Percentiles rank a stretch among this genome's conserved stretches.
Conservation (phyloP, 2,113 vertebrate species). For the Nycticebus coucang region DNA sequence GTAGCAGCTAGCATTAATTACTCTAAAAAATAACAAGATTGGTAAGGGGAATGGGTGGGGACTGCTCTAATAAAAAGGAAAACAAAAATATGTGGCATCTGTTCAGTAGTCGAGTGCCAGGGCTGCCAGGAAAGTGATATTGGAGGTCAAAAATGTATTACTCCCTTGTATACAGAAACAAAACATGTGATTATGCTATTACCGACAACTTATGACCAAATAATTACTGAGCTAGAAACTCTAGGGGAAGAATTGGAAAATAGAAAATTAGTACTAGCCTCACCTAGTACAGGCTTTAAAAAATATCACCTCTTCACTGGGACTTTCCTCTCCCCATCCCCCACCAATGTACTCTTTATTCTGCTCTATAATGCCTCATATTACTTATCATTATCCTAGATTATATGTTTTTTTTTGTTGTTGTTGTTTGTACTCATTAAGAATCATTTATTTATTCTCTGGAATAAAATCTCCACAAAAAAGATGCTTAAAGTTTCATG, state of each 20-base stretch:
- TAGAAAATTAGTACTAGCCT: background rate
- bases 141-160: background rate
- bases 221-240: background rate
- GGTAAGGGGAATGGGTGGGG: background rate
- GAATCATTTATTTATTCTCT: background rate
- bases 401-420: background rate
- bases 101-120: background rate
- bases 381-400: background rate
- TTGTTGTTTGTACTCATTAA: too few relatives aligned
- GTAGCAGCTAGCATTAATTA: background rate
- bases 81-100: background rate
- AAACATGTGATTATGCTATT: background rate
- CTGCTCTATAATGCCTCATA: background rate
- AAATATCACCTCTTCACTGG: background rate
- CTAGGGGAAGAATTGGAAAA: background rate
- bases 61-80: background rate
- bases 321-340: background rate
- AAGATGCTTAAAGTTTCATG: background rate
- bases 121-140: background rate
- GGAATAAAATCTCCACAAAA: background rate
- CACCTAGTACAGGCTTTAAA: background rate
- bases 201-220: background rate
- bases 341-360: background rate
- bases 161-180: background rate
- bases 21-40: background rate